Evolutionary conservation across 1,140 invertebrate species (phyloP), one percentile per base, ranked within the genome.

Genomic region (Scaptomyza pallida): DNA sequence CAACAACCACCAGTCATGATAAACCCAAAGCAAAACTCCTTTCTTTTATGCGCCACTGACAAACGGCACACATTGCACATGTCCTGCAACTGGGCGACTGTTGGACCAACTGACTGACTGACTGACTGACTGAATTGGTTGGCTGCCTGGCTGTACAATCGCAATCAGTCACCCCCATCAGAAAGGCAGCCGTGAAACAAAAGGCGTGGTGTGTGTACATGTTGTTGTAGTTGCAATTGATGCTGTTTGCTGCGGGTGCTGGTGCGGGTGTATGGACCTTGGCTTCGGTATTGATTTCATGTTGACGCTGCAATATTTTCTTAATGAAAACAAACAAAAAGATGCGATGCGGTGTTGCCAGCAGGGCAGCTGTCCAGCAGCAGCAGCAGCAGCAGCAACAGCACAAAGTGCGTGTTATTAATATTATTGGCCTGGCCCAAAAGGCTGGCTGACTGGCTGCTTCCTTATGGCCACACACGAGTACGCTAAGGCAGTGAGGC

Each of bases 241-340:
- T 55, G 52, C 52, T 59, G 41, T 43, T 35, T 64, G 60, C 44
- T 70, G 67, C 67, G 60, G 67, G 67, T 70, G 48, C 65, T 30
- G 43, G 80, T 83, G 81, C 81, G 81, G 82, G 82, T 88, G 71
- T 30, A 30, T 67, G 70, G 71, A 85, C 78, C 82, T 81, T 82
- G 80, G 80, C 64, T 76, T 75, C 76, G 81, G 82, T 88, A 88
- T 88, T 88, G 82, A 88, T 88, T 88, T 88, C 82, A 88, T 89
- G 82, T 86, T 86, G 82, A 89, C 82, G 82, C 82, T 88, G 82
- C 82, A 88, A 88, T 88, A 88, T 88, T 88, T 80, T 75, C 82
- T 88, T 88, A 88, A 88, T 88, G 82, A 88, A 88, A 88, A 88
- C 82, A 88, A 88, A 88, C 82, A 88, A 30, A 88, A 71, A 74